Evolutionary conservation across 2,797 vertebrate species (phyloP), one percentile per base, ranked within the genome.

Genomic region (Remorina albescens): DNA sequence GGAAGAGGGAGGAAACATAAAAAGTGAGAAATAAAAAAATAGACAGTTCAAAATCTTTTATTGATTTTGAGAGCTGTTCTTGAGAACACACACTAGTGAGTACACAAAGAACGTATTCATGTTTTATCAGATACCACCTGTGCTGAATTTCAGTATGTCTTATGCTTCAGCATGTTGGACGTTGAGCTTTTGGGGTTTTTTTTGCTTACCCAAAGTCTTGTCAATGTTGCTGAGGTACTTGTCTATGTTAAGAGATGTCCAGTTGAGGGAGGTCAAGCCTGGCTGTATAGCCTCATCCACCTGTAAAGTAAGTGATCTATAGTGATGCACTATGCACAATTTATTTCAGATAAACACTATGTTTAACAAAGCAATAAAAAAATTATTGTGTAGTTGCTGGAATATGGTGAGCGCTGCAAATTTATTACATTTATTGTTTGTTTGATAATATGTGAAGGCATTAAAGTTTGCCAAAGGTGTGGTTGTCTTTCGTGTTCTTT

Each of bases 191-290:
- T 6, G 49, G 41, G 36, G 47, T 63, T 34, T 41, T 54, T 65
- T 67, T 23, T 80, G 81, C 93, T 93, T 90, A 98, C 98, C 94
- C 47, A 99, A 91, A 67, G 95, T 95, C 37, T 88, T 81, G 80
- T 94, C 93, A 57, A 96, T 92, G 2, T 54, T 77, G 76, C 87
- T 83, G 36, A 98, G 87, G 75, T 97, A 99, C 28, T 91, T 93
- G 70, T 96, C 95, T 67, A 97, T 96, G 86, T 96, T 97, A 74
- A 97, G 82, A 18, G 97, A 99, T 2, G 94, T 95, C 98, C 98
- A 99, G 76, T 91, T 98, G 58, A 99, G 88, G 15, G 92, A 92
- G 3, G 91, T 94, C 80, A 99, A 86, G 50, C 98, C 97, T 0
- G 96, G 96, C 36, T 95, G 95, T 30, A 98, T 92, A 19, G 95